Base-by-base conservation (phyloP, 2,113 vertebrate species). In the Coptodon bakossiorum region DNA sequence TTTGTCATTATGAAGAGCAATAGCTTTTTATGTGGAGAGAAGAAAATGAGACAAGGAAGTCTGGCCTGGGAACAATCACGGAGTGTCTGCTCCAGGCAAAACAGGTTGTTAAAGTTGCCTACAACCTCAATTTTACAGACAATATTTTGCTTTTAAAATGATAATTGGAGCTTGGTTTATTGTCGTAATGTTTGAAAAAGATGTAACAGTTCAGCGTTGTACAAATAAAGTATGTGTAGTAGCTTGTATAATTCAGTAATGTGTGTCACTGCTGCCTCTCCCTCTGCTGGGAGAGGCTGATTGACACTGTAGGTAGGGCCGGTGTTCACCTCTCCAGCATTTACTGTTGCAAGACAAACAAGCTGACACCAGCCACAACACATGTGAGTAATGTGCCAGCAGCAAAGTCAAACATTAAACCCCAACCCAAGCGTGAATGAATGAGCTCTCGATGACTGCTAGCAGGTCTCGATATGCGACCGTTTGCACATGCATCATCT, bases 371-470 rank as follows among this genome's bases (percentile, higher is more conserved):
- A 29, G 83, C 76, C 29, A 82, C 84, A 92, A 88, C 87, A 61
- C 86, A 59, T 48, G 82, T 90, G 93, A 95, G 90, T 89, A 82
- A 94, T 95, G 93, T 88, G 83, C 84, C 90, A 86, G 90, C 91
- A 83, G 90, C 86, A 92, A 86, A 86, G 93, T 96, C 94, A 96
- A 95, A 94, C 94, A 95, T 96, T 94, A 95, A 96, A 91, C 90
- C 78, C 90, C 50, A 90, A 92, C 80, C 86, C 89, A 54, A 91
- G 92, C 91, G 86, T 91, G 94, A 95, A 89, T 92, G 92, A 91
- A 90, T 73, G 89, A 91, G 91, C 91, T 80, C 90, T 89, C 50
- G 6, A 86, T 87, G 93, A 84, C 76, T 36, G 89, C 79, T 82
- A 34, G 63, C 52, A 27, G 87, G 80, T 90, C 86, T 71, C 9